phyloP scores from a whole-genome alignment of 2,888 invertebrate species.

The Chymomyza caudatula region DNA sequence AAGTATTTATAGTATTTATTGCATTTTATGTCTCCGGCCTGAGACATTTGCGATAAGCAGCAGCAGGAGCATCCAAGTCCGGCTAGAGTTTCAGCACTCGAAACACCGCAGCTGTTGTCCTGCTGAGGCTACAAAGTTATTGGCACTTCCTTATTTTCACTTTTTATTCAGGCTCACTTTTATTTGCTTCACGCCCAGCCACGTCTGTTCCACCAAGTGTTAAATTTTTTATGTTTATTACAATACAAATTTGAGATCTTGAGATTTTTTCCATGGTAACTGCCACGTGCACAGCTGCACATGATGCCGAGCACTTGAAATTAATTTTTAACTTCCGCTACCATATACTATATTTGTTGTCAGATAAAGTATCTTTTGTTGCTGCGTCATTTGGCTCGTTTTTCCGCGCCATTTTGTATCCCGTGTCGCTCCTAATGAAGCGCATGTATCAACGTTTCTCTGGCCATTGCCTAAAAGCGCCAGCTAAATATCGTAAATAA shows the following conservation, averaged over 20 bases:
- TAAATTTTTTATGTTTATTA: conserved; percentile 67
- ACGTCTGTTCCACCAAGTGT: conserved; percentile 29
- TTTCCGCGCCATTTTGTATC: conserved; percentile 36
- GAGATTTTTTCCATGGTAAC: conserved; percentile 41
- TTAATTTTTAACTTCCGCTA: conserved; percentile 69
- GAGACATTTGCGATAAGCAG: conserved; percentile 21
- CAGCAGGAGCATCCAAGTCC: conserved; percentile 21
- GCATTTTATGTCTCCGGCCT: conserved; percentile 41
- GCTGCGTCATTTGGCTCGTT: conserved; percentile 40
- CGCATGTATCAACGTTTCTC: conserved; percentile 58
- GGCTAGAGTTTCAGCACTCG: background rate
- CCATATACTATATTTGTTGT: conserved; percentile 34
- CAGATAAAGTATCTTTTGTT: conserved; percentile 15
- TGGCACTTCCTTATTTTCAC: conserved; percentile 17
- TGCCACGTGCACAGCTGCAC: conserved; percentile 25
- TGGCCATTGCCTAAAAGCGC: background rate
- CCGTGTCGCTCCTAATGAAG: conserved; percentile 51
- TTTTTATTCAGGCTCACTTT: conserved; percentile 27
- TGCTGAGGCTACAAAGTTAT: background rate
- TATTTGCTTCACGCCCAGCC: conserved; percentile 34
- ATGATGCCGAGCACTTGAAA: conserved; percentile 47
- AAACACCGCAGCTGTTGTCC: conserved; percentile 47
- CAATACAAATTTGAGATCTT: conserved; percentile 45
- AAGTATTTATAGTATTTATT: conserved; percentile 67
- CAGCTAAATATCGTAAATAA: conserved; percentile 28